Evolutionary conservation across 2,888 invertebrate genomes (phyloP).

Genomic region (Hypercompe scribonia): DNA sequence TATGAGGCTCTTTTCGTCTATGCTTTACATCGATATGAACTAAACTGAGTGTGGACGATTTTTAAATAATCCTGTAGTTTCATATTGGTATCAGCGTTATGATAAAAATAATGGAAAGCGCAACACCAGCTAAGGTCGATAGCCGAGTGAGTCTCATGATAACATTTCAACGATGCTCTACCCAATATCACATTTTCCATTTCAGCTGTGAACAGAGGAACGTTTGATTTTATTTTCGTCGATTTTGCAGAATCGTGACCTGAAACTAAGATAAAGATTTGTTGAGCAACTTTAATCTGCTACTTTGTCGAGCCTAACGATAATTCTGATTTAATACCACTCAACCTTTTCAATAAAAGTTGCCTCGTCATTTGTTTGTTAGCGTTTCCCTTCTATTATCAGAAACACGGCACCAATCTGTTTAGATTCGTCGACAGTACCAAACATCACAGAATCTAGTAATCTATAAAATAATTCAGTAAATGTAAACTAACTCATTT

Average conservation of each 20-base stretch:
- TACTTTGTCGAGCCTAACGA: slow-evolving; percentile 62
- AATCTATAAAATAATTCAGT: slow-evolving; percentile 44
- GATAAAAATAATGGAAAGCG: background rate
- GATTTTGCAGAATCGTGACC: slow-evolving; percentile 79
- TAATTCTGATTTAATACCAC: slow-evolving; percentile 57
- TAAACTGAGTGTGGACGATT: background rate
- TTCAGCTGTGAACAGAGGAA: slow-evolving; percentile 66
- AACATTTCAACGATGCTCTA: slow-evolving; percentile 64
- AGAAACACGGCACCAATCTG: slow-evolving; percentile 11
- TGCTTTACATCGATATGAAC: background rate
- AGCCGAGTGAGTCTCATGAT: slow-evolving; percentile 65
- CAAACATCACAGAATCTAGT: slow-evolving; percentile 44
- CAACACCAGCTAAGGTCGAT: slow-evolving; percentile 21
- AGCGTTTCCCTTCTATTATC: slow-evolving; percentile 16
- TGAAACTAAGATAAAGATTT: slow-evolving; percentile 74
- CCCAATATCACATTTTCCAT: slow-evolving; percentile 76
- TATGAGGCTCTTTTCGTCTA: background rate
- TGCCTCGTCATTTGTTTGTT: slow-evolving; percentile 18
- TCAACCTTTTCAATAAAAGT: slow-evolving; percentile 39
- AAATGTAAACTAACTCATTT: slow-evolving; percentile 43
- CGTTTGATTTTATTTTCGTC: slow-evolving; percentile 80
- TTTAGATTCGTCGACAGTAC: slow-evolving; percentile 3
- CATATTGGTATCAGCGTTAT: background rate
- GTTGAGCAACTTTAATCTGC: slow-evolving; percentile 72
- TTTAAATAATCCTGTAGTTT: background rate